Base-by-base conservation (phyloP, 1,140 invertebrate species). In the Maconellicoccus hirsutus region DNA sequence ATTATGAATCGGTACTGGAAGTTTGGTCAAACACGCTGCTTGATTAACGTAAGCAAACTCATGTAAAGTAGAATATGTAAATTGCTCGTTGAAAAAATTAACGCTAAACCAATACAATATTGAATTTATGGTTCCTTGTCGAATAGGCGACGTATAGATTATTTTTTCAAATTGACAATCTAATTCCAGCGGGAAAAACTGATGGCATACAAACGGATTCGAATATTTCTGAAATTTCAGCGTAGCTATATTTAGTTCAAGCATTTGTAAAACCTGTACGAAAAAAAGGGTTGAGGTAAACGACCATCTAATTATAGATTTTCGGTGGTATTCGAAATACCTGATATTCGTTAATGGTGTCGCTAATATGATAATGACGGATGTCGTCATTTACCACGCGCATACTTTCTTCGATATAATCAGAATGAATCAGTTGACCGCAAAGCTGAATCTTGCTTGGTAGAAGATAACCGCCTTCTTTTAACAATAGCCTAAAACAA, bases 361-460 rank as follows among this genome's bases (percentile, higher is more conserved):
- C 61, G 61, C 61, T 26, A 66, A 66, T 66, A 12, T 22, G 22
- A 16, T 66, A 66, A 8, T 22, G 8, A 66, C 21, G 61, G 4
- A 66, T 16, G 25, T 66, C 61, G 21, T 66, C 61, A 66, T 66
- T 26, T 23, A 66, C 61, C 10, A 66, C 25, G 4, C 61, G 61
- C 61, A 66, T 66, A 66, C 61, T 66, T 26, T 26, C 22, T 26
- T 66, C 61, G 25, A 66, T 26, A 26, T 23, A 66, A 66, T 23
- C 25, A 12, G 61, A 66, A 26, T 66, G 61, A 16, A 66, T 66
- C 21, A 66, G 61, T 19, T 66, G 61, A 66, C 61, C 61, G 25
- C 25, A 25, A 19, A 66, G 22, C 10, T 25, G 22, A 4, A 66
- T 23, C 3, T 1, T 22, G 22, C 16, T 66, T 23, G 61, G 61